Conservation (phyloP, 92 coral and sea anemone genomes). For the Paramuricea clavata region DNA sequence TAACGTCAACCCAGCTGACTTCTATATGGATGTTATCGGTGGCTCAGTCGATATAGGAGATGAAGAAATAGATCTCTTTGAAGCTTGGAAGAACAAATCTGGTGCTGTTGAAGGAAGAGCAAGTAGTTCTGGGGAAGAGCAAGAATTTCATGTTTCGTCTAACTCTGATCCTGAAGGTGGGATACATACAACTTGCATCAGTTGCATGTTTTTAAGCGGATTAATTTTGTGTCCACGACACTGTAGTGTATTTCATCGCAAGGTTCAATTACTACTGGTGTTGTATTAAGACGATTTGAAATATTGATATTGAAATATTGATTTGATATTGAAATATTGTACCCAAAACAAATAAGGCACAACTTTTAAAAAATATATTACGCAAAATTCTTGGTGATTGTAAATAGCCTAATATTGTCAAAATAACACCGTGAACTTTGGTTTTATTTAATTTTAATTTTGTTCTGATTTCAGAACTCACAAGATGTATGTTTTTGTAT, state of each 20-base stretch:
- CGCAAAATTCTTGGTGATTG: too few relatives aligned
- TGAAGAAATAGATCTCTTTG: constrained; percentile 38
- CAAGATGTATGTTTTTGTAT: too few relatives aligned
- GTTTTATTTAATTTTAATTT: too few relatives aligned
- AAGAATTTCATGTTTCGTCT: neutral
- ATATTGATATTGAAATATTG: neutral
- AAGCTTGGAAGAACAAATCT: constrained; percentile 38
- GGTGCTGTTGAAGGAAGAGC: constrained; percentile 16
- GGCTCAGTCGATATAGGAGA: constrained; percentile 52
- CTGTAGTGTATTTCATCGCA: neutral
- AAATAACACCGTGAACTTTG: too few relatives aligned
- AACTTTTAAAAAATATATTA: too few relatives aligned
- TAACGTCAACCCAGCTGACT: constrained; percentile 89
- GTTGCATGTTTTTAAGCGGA: neutral
- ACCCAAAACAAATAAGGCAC: too few relatives aligned
- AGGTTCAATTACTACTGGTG: neutral
- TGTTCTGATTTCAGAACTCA: too few relatives aligned
- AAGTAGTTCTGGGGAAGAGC: neutral
- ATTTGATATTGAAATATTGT: too few relatives aligned
- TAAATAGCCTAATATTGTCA: too few relatives aligned
- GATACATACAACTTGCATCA: neutral
- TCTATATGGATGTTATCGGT: constrained; percentile 91
- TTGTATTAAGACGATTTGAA: too few relatives aligned
- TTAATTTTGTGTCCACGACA: too few relatives aligned
- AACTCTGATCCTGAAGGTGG: neutral